Conservation (phyloP, 2,113 vertebrate species). For the Platysternon megacephalum region DNA sequence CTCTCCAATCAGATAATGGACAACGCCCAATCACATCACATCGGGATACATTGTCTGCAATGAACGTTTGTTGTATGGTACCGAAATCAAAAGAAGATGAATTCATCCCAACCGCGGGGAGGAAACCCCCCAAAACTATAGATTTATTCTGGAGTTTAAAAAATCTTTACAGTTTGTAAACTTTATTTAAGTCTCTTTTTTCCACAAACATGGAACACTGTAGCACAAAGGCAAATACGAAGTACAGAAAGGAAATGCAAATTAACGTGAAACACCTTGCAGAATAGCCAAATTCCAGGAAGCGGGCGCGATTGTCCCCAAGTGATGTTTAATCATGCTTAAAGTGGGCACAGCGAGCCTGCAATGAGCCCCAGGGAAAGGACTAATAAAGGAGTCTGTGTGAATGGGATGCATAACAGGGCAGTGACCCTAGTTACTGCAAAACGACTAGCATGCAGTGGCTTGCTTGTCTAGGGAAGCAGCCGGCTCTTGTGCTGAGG, state of each 20-base stretch:
- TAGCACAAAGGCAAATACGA: neutral
- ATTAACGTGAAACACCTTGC: neutral
- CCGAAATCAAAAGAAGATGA: neutral
- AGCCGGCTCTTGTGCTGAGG: no score
- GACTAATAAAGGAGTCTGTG: neutral
- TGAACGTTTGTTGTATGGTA: neutral
- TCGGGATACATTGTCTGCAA: neutral
- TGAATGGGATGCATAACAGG: neutral
- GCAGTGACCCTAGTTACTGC: neutral
- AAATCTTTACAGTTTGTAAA: neutral
- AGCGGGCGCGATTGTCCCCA: neutral
- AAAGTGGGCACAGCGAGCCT: no score
- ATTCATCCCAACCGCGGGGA: no score
- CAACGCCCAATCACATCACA: neutral
- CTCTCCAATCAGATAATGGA: neutral
- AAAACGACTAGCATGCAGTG: neutral
- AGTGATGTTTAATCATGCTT: neutral
- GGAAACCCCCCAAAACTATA: neutral
- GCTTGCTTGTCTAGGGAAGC: neutral
- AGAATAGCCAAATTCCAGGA: neutral
- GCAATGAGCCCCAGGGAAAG: neutral
- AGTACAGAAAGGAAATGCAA: neutral
- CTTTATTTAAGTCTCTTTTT: neutral
- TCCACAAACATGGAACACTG: neutral
- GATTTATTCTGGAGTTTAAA: neutral